phyloP scores from a whole-genome alignment of 2,113 vertebrate genomes.

The Todiramphus saurophagus region DNA sequence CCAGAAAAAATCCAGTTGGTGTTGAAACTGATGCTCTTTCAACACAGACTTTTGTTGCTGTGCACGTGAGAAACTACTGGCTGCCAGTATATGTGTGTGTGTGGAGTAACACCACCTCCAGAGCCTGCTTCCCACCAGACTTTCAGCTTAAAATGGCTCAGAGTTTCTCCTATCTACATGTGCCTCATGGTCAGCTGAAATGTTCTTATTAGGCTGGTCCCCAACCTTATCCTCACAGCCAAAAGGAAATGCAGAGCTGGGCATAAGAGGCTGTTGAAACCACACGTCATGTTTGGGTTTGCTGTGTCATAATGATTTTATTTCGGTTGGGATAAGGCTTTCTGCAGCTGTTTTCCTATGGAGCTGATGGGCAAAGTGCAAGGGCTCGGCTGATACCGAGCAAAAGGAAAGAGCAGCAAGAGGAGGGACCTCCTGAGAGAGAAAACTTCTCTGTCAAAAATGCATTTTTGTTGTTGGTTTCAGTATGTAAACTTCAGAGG shows the following conservation, averaged over 20 bases:
- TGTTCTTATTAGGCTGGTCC: slow-evolving; percentile 15
- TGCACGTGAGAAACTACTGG: neutral
- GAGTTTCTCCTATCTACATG: slow-evolving; percentile 28
- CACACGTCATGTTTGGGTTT: slow-evolving; percentile 56
- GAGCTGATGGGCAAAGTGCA: slow-evolving; percentile 6
- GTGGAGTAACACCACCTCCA: slow-evolving; percentile 29
- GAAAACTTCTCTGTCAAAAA: neutral
- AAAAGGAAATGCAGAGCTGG: slow-evolving; percentile 61
- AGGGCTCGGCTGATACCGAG: neutral
- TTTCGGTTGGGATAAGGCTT: slow-evolving; percentile 48
- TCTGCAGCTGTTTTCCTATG: slow-evolving; percentile 60
- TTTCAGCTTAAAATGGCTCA: slow-evolving; percentile 37
- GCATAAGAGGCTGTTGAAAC: slow-evolving; percentile 63
- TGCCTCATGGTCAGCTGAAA: slow-evolving; percentile 13
- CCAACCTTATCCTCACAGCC: slow-evolving; percentile 34
- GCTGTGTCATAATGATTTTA: slow-evolving; percentile 67
- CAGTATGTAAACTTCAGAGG: neutral
- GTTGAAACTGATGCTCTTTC: neutral
- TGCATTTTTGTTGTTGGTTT: neutral
- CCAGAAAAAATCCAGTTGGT: neutral
- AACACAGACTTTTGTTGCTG: neutral
- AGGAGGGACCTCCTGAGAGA: neutral
- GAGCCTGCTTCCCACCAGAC: slow-evolving; percentile 11
- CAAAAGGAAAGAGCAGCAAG: neutral
- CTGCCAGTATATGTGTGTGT: neutral